Conservation (phyloP, 1,140 invertebrate genomes). For the Caenorhabditis remanei region DNA sequence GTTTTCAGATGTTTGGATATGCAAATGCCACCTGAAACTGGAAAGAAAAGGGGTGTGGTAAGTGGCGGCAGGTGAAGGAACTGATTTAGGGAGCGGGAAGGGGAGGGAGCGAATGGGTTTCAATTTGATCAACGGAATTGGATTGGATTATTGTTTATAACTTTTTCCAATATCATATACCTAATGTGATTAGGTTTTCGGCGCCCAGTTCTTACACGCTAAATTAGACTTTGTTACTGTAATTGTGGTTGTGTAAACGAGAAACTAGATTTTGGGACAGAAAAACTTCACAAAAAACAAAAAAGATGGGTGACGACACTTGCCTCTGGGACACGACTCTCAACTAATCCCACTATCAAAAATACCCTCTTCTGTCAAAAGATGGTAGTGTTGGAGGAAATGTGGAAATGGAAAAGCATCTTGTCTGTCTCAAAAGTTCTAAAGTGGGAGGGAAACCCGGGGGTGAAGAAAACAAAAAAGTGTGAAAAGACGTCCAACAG, state of each 20-base stretch:
- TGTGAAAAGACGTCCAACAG: conserved; percentile 47
- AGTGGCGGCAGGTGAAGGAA: no score
- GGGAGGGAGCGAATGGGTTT: background rate
- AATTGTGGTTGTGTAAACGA: background rate
- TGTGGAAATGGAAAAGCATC: conserved; percentile 21
- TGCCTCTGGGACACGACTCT: conserved; percentile 31
- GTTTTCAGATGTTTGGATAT: no score
- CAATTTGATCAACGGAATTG: conserved; percentile 19
- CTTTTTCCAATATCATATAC: conserved; percentile 5
- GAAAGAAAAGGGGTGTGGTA: background rate
- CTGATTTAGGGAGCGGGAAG: no score
- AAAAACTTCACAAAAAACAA: background rate
- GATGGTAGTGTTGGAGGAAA: background rate
- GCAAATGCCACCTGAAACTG: no score
- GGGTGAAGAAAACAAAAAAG: conserved; percentile 36
- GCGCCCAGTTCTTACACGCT: background rate
- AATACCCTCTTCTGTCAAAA: background rate
- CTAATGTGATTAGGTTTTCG: conserved; percentile 34
- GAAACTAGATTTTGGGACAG: background rate
- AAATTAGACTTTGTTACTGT: background rate
- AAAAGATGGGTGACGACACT: background rate
- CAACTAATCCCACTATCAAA: conserved; percentile 50
- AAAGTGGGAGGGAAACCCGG: background rate
- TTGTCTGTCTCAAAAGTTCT: conserved; percentile 27
- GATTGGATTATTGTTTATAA: conserved; percentile 45